A percentile compares a stretch with the other conserved stretches of the same genome.
Conservation (phyloP, 64 coral and sea anemone genomes). For the Trachythela sp. region DNA sequence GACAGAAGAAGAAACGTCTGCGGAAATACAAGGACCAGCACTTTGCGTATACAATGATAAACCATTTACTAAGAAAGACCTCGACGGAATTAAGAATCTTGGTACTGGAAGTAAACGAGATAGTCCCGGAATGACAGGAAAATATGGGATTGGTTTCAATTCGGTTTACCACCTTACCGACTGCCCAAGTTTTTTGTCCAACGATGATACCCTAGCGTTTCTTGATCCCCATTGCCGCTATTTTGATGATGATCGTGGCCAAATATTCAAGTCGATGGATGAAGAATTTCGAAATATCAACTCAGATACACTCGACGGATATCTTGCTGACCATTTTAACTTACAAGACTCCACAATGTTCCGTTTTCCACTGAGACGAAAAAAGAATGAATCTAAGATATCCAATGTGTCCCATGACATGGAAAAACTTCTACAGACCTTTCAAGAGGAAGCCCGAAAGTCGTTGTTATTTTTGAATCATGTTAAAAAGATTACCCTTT, state of each 20-base stretch:
- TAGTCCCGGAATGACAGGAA: background rate
- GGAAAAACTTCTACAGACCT: conserved; percentile 1
- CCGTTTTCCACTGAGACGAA: conserved; percentile 62
- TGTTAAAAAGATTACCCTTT: conserved; percentile 76
- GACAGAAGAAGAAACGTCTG: background rate
- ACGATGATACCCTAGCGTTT: background rate
- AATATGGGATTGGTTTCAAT: background rate
- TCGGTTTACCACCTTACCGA: background rate
- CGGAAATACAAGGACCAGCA: background rate
- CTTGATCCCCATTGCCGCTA: background rate
- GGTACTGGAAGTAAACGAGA: background rate
- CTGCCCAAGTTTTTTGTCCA: background rate
- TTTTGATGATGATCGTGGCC: background rate
- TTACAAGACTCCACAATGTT: conserved; percentile 68
- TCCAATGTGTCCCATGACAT: conserved; percentile 37
- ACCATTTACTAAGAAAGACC: background rate
- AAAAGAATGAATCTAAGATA: conserved; percentile 51
- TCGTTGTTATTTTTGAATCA: conserved; percentile 71
- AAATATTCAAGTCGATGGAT: background rate
- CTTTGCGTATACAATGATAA: background rate
- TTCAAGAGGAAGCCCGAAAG: conserved; percentile 58
- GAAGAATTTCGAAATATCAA: too few relatives aligned
- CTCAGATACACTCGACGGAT: conserved; percentile 20
- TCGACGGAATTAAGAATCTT: background rate
- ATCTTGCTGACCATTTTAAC: conserved; percentile 72